Base-by-base conservation (phyloP, 2,888 invertebrate species). In the Lasioglossum figueresi region DNA sequence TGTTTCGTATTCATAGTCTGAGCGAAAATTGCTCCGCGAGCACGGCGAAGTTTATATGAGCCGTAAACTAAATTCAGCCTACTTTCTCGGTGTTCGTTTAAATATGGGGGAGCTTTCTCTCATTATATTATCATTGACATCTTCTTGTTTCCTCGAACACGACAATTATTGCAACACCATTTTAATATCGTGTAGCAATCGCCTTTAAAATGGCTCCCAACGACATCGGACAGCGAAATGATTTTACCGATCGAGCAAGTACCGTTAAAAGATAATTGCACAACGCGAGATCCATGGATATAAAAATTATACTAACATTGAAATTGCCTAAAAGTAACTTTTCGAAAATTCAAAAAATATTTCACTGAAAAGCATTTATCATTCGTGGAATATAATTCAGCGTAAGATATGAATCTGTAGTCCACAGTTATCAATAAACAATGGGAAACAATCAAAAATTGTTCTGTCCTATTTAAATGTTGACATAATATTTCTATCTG, bases 1-100 rank as follows among this genome's bases (percentile, higher is more conserved):
- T 86, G 90, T 93, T 94, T 93, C 91, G 91, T 94, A 94, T 94
- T 94, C 94, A 94, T 94, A 93, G 94, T 92, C 93, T 92, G 92
- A 87, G 92, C 90, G 89, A 93, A 94, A 94, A 93, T 93, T 93
- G 92, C 91, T 94, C 86, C 93, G 92, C 91, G 91, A 93, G 92
- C 91, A 90, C 91, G 90, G 93, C 93, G 93, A 94, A 93, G 93
- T 91, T 93, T 94, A 94, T 92, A 93, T 91, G 93, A 88, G 89
- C 90, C 90, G 91, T 94, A 94, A 94, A 94, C 88, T 92, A 92
- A 91, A 90, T 91, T 88, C 91, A 90, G 89, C 85, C 88, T 91
- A 89, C 89, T 85, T 81, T 86, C 84, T 80, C 92, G 89, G 92
- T 92, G 91, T 93, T 93, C 92, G 92, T 93, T 94, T 92, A 90